Evolutionary conservation across 2,797 vertebrate genomes (phyloP).

Genomic region (Pseudotriccus pelzelni): DNA sequence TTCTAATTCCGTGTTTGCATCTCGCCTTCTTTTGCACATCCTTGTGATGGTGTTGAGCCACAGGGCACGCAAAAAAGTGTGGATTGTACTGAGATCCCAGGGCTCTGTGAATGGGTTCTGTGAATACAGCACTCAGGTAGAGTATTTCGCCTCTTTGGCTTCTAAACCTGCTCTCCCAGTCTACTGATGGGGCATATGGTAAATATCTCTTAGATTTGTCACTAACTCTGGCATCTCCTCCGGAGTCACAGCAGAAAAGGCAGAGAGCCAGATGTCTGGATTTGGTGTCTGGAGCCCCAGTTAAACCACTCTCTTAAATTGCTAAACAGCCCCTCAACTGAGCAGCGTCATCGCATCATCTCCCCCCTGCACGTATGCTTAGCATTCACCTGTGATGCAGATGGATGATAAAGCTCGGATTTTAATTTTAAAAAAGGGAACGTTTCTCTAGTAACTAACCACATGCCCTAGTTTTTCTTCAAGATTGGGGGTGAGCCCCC

Average conservation of each 20-base stretch:
- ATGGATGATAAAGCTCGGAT: neutral
- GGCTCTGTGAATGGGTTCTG: neutral
- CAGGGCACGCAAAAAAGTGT: rapidly evolving
- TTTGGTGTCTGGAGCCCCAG: neutral
- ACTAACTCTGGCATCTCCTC: neutral
- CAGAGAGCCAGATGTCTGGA: neutral
- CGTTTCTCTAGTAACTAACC: neutral
- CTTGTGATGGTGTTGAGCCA: rapidly evolving
- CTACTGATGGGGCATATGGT: rapidly evolving
- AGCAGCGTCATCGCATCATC: neutral
- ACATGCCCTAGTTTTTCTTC: neutral
- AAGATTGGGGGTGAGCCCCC: neutral
- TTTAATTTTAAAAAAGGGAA: neutral
- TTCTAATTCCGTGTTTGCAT: neutral
- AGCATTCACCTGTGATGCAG: constrained; percentile 8
- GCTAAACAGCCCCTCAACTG: neutral
- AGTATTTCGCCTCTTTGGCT: neutral
- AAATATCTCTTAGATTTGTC: neutral
- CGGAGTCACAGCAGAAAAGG: neutral
- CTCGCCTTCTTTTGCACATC: neutral
- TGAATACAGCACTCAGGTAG: neutral
- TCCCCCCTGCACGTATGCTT: neutral
- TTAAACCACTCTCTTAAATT: neutral
- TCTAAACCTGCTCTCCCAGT: neutral
- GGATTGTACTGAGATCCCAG: neutral